Evolutionary conservation across 2,113 vertebrate species (phyloP).

Genomic region (Ramphastos sulfuratus): DNA sequence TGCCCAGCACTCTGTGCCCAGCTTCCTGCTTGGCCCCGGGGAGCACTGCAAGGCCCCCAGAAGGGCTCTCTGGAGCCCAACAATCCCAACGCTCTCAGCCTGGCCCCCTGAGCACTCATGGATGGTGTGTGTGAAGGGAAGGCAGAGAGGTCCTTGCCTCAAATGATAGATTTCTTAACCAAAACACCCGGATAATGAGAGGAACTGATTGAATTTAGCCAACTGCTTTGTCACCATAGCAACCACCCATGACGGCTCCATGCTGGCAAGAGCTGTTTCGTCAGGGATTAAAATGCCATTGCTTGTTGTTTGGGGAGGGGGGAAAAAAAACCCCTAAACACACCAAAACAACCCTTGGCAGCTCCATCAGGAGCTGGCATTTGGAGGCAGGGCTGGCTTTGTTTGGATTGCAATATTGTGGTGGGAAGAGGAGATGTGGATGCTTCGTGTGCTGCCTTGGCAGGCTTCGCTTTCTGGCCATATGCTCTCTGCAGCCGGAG

Average conservation of each 20-base stretch:
- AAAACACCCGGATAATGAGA: constrained; percentile 50
- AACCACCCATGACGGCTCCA: constrained; percentile 39
- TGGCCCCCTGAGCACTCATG: too few relatives aligned
- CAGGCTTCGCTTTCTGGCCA: background rate
- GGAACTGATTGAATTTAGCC: constrained; percentile 27
- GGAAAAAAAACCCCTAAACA: background rate
- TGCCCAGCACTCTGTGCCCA: too few relatives aligned
- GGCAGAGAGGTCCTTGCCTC: background rate
- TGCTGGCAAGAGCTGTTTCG: background rate
- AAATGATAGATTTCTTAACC: constrained; percentile 2
- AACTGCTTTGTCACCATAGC: constrained; percentile 52
- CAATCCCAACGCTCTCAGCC: too few relatives aligned
- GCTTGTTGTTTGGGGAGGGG: background rate
- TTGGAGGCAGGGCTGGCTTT: background rate
- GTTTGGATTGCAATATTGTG: background rate
- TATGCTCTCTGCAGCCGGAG: background rate
- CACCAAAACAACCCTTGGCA: too few relatives aligned
- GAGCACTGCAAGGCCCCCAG: too few relatives aligned
- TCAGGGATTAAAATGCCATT: background rate
- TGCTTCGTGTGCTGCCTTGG: background rate
- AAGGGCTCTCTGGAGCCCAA: too few relatives aligned
- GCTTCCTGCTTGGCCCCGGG: too few relatives aligned
- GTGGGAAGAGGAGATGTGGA: background rate
- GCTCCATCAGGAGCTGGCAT: background rate
- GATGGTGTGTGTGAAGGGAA: background rate